phyloP scores from a whole-genome alignment of 2,888 invertebrate species.

The Apocheima hispidaria region DNA sequence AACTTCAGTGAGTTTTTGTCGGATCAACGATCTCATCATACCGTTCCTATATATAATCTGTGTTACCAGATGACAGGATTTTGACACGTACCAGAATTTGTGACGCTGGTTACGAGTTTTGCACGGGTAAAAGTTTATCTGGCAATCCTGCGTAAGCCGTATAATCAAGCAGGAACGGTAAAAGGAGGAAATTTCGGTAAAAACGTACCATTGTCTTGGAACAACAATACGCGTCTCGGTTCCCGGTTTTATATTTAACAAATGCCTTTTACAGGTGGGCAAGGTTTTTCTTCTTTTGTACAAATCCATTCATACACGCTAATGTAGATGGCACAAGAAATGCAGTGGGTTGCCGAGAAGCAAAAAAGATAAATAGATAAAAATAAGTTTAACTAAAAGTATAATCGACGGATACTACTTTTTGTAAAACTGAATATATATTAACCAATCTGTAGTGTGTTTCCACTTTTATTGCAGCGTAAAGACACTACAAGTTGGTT shows the following conservation, averaged over 20 bases:
- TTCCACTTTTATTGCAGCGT: too few species aligned
- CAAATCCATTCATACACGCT: slow-evolving; percentile 42
- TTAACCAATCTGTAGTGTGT: too few species aligned
- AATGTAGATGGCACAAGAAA: slow-evolving; percentile 16
- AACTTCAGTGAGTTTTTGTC: too few species aligned
- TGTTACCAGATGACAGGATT: neutral
- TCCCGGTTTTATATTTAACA: slow-evolving; percentile 57
- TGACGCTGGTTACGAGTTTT: too few species aligned
- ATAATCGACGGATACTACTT: too few species aligned
- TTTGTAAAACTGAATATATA: too few species aligned
- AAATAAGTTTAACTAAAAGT: too few species aligned
- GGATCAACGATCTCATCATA: too few species aligned
- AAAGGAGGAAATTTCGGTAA: slow-evolving; percentile 38
- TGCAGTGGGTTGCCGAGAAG: neutral
- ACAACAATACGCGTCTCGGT: slow-evolving; percentile 54
- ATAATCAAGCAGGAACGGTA: slow-evolving; percentile 29
- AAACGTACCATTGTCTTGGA: slow-evolving; percentile 62
- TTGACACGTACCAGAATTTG: neutral
- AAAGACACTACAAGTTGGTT: too few species aligned
- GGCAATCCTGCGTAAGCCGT: slow-evolving; percentile 7
- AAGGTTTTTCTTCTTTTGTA: slow-evolving; percentile 51
- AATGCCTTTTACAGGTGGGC: slow-evolving; percentile 54
- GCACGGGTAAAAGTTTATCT: neutral
- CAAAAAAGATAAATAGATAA: neutral
- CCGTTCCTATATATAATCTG: too few species aligned